These are phyloP conservation scores for Chionomys nivalis DNA, from an alignment of 2,113 vertebrate species.

Conservation along the genomic window DNA sequence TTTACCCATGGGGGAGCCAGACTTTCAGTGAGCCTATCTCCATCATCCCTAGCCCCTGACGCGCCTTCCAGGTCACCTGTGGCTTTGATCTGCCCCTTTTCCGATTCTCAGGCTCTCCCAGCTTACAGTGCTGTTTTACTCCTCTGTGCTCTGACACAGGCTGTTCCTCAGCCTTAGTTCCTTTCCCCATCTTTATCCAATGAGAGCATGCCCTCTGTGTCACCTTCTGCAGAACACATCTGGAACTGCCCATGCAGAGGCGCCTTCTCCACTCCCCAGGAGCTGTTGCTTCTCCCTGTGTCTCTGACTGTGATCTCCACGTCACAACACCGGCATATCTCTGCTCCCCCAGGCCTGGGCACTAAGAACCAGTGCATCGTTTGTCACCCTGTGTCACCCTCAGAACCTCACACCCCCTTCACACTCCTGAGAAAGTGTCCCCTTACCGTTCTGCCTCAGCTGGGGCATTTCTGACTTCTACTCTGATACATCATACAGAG, in stretches of 20 bases:
- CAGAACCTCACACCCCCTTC: neutral
- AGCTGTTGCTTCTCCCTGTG: neutral
- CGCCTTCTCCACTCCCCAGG: too few relatives aligned
- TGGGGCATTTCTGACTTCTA: neutral
- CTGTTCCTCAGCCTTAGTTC: too few relatives aligned
- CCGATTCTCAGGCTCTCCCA: neutral
- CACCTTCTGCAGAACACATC: neutral
- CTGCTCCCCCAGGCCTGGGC: neutral
- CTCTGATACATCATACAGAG: neutral
- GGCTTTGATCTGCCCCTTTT: neutral
- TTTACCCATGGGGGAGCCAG: fast-evolving
- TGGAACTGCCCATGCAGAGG: neutral
- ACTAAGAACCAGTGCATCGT: fast-evolving
- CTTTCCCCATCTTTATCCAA: neutral
- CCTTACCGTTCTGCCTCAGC: neutral
- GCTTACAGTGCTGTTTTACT: neutral
- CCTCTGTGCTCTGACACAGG: neutral
- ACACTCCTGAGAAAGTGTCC: neutral
- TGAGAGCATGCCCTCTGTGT: too few relatives aligned
- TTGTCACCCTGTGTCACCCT: neutral
- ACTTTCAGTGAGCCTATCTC: fast-evolving
- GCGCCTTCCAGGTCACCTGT: neutral
- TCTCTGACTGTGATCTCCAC: neutral
- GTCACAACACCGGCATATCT: fast-evolving
- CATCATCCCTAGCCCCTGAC: neutral